Evolutionary conservation across 2,113 vertebrate species (phyloP).

Genomic region (Garra rufa): DNA sequence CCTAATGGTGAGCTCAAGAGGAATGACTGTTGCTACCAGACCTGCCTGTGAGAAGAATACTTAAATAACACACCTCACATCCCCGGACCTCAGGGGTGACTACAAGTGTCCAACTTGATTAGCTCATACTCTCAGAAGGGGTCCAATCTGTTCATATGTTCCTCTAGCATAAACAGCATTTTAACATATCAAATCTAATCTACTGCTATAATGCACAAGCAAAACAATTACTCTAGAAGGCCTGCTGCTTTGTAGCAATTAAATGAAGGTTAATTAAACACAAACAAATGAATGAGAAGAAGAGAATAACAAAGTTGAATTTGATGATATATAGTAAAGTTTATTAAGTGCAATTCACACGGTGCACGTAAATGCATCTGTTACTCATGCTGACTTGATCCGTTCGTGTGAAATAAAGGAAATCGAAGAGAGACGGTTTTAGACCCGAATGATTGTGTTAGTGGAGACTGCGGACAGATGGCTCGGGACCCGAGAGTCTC

Average conservation of each 20-base stretch:
- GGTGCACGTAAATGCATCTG: slow-evolving; percentile 21
- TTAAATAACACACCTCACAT: slow-evolving; percentile 32
- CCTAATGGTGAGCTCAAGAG: slow-evolving; percentile 11
- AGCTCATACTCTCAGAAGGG: slow-evolving; percentile 33
- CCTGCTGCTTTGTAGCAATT: slow-evolving; percentile 30
- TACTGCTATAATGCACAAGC: slow-evolving; percentile 9
- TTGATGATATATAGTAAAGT: not conserved
- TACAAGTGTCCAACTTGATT: slow-evolving; percentile 44
- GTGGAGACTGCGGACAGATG: slow-evolving; percentile 55
- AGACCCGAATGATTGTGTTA: slow-evolving; percentile 47
- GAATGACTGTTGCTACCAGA: not conserved
- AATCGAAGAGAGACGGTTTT: slow-evolving; percentile 27
- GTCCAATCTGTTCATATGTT: slow-evolving; percentile 41
- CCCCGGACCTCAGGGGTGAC: slow-evolving; percentile 16
- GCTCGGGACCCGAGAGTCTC: slow-evolving; percentile 41
- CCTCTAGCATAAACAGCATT: slow-evolving; percentile 34
- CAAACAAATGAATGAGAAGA: slow-evolving; percentile 7
- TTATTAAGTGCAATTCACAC: slow-evolving; percentile 8
- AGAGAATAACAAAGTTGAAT: slow-evolving; percentile 1
- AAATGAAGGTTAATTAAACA: slow-evolving; percentile 38
- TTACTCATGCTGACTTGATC: slow-evolving; percentile 36
- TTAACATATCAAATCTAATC: slow-evolving; percentile 43
- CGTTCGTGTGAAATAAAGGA: slow-evolving; percentile 31
- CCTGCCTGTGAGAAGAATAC: slow-evolving; percentile 4
- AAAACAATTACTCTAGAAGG: slow-evolving; percentile 35